phyloP scores from a whole-genome alignment of 2,113 vertebrate genomes.

The Trematomus loennbergii region DNA sequence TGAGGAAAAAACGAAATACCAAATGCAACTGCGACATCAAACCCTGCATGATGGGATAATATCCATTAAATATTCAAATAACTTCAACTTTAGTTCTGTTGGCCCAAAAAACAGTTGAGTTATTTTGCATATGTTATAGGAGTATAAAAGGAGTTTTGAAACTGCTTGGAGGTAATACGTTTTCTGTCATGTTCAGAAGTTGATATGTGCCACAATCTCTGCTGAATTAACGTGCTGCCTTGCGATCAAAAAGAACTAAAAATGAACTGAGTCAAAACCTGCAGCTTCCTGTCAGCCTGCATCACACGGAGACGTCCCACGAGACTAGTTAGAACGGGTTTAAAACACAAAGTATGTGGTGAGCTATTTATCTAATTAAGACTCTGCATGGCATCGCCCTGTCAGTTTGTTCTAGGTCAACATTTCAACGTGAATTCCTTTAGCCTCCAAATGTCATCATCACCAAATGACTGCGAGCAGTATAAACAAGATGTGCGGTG shows the following conservation, averaged over 20 bases:
- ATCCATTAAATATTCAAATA: background rate
- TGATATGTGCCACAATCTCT: conserved; percentile 17
- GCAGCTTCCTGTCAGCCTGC: conserved; percentile 8
- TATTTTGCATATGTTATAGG: background rate
- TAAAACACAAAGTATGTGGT: background rate
- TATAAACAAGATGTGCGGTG: conserved; percentile 34
- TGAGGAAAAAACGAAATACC: background rate
- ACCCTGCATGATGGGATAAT: background rate
- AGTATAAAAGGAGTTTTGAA: background rate
- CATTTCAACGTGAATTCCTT: conserved; percentile 2
- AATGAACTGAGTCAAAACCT: conserved; percentile 33
- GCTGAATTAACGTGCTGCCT: too few relatives aligned
- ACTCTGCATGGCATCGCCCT: background rate
- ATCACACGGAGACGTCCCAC: background rate
- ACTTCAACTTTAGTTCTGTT: background rate
- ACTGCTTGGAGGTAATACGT: background rate
- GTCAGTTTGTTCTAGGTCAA: conserved; percentile 33
- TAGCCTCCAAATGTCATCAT: conserved; percentile 11
- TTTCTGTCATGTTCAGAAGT: conserved; percentile 14
- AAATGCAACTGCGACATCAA: background rate
- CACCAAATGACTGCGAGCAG: conserved; percentile 2
- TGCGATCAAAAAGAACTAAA: conserved; percentile 44
- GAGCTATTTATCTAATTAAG: conserved; percentile 37
- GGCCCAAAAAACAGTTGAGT: background rate
- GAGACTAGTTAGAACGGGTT: conserved; percentile 26